Percentiles rank a stretch among this genome's conserved stretches.
These are phyloP conservation scores for Diogma glabrata DNA, from an alignment of 2,888 invertebrate species.

Conservation along the genomic window DNA sequence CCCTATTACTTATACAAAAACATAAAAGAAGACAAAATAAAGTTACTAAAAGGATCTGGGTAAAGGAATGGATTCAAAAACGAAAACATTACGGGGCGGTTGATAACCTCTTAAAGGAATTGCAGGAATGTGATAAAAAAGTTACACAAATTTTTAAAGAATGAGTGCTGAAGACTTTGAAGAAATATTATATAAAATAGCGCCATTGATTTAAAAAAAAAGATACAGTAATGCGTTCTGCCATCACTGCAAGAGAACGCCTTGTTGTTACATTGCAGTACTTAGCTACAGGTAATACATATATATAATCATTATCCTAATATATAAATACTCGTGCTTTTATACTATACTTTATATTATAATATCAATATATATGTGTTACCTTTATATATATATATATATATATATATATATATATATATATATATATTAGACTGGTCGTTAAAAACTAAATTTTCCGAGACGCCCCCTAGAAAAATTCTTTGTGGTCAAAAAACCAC, in stretches of 20 bases:
- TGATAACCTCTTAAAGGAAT: slow-evolving; percentile 1
- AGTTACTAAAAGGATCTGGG: background rate
- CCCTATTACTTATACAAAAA: no score
- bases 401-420: no score
- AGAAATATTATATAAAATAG: slow-evolving; percentile 2
- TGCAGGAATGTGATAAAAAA: background rate
- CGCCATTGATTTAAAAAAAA: background rate
- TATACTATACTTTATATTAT: no score
- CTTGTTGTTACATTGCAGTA: background rate
- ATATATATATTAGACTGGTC: no score
- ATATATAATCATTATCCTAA: no score
- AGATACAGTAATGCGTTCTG: background rate
- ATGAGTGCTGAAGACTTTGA: slow-evolving; percentile 5
- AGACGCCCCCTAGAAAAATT: no score
- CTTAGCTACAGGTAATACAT: slow-evolving; percentile 4
- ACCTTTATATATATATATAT: no score
- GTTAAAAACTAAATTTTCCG: no score
- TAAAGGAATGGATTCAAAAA: background rate
- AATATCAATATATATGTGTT: no score
- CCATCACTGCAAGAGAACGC: slow-evolving; percentile 1
- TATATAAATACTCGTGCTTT: no score
- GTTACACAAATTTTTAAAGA: no score
- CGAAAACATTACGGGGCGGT: background rate
- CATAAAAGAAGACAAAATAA: background rate
- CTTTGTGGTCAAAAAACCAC: no score